Evolutionary conservation across 2,888 invertebrate genomes (phyloP).

Genomic region (Alloscopus bannaensis): DNA sequence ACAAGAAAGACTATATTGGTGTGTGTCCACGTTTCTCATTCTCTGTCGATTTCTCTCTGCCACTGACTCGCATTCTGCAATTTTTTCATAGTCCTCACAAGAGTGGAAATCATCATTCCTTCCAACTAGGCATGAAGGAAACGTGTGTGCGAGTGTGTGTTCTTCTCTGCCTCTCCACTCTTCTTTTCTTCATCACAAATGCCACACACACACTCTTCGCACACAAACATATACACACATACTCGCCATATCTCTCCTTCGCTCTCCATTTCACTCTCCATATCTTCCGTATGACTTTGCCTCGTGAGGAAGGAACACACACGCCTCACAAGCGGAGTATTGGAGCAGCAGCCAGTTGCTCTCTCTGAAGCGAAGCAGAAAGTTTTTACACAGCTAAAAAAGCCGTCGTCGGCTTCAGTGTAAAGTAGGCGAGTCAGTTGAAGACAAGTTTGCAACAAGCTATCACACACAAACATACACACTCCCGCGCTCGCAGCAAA

Average conservation of each 20-base stretch:
- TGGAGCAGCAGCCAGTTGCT: constrained; percentile 18
- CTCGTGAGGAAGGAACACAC: too few species aligned
- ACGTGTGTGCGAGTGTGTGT: too few species aligned
- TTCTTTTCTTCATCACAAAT: constrained; percentile 12
- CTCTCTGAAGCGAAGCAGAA: constrained; percentile 2
- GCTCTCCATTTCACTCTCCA: background rate
- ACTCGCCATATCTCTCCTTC: constrained; percentile 5
- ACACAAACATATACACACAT: too few species aligned
- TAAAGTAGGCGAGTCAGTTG: constrained; percentile 46
- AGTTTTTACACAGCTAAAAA: constrained; percentile 5
- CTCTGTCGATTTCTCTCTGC: too few species aligned
- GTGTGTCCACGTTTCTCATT: too few species aligned
- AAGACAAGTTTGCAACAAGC: constrained; percentile 57
- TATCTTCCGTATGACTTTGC: constrained; percentile 14
- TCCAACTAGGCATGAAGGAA: too few species aligned
- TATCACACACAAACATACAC: constrained; percentile 47
- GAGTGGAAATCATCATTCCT: too few species aligned
- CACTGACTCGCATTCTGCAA: too few species aligned
- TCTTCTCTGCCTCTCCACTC: constrained; percentile 14
- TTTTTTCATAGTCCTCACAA: too few species aligned
- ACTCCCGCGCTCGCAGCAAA: background rate
- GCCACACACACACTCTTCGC: background rate
- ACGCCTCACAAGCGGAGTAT: background rate
- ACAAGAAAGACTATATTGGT: constrained; percentile 40
- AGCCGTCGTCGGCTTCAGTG: background rate